These are phyloP conservation scores for Hermetia illucens DNA, from an alignment of 1,140 invertebrate species.

Conservation along the genomic window DNA sequence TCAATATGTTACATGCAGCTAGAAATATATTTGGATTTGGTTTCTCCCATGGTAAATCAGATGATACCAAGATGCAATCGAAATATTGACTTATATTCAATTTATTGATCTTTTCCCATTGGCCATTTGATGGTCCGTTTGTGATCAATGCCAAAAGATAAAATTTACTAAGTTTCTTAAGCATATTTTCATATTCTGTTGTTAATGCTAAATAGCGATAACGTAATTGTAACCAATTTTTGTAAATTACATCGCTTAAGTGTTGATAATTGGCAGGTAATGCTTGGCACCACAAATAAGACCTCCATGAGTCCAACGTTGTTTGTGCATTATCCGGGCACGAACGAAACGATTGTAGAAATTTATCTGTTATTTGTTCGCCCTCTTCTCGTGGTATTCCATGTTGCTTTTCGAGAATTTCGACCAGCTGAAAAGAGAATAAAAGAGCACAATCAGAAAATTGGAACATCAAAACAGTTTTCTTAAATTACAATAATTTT, in stretches of 20 bases:
- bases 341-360: conserved; percentile 57
- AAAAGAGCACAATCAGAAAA: too few species aligned
- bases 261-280: conserved; percentile 56
- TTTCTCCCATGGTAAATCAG: conserved; percentile 71
- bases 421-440: conserved; percentile 43
- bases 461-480: too few species aligned
- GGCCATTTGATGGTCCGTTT: conserved; percentile 67
- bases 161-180: conserved; percentile 40
- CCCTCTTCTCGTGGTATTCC: conserved; percentile 46
- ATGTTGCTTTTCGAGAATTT: conserved; percentile 50
- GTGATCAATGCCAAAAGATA: conserved; percentile 66
- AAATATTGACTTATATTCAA: conserved; percentile 54
- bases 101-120: conserved; percentile 71
- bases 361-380: conserved; percentile 42
- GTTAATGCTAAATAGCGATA: conserved; percentile 53
- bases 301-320: conserved; percentile 58
- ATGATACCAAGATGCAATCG: conserved; percentile 64
- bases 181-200: conserved; percentile 45
- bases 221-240: conserved; percentile 58
- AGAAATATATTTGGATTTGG: conserved; percentile 63
- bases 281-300: conserved; percentile 56
- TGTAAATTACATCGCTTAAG: conserved; percentile 52
- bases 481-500: too few species aligned
- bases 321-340: conserved; percentile 59
- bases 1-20: conserved; percentile 56